Evolutionary conservation across 2,888 invertebrate species (phyloP).

Genomic region (Dione juno): DNA sequence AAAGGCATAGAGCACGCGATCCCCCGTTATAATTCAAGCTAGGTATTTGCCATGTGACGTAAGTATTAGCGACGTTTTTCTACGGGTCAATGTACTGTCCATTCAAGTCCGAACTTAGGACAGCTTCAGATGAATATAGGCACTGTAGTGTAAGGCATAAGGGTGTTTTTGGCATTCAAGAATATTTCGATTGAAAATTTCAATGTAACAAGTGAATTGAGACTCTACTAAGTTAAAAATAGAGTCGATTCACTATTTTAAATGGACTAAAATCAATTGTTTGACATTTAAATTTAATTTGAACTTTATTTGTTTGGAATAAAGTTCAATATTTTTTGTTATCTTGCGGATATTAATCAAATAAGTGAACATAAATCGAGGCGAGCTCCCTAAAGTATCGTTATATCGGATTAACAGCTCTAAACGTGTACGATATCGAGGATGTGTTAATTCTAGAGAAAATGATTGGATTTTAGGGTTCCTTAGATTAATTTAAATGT

Average conservation of each 20-base stretch:
- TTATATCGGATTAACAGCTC: conserved; percentile 67
- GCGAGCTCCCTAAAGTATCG: conserved; percentile 59
- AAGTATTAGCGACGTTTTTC: conserved; percentile 49
- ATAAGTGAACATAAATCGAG: conserved; percentile 62
- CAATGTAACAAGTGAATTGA: background rate
- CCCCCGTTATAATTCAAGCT: conserved; percentile 33
- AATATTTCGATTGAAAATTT: conserved; percentile 16
- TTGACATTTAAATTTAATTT: background rate
- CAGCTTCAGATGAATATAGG: conserved; percentile 4
- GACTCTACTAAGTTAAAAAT: background rate
- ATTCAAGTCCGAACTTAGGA: conserved; percentile 41
- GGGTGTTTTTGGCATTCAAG: conserved; percentile 20
- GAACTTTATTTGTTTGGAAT: background rate
- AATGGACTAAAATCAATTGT: background rate
- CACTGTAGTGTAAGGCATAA: conserved; percentile 21
- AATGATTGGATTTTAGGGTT: conserved; percentile 51
- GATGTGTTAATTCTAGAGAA: conserved; percentile 65
- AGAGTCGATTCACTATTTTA: conserved; percentile 20
- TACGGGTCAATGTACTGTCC: conserved; percentile 48
- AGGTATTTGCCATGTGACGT: conserved; percentile 44
- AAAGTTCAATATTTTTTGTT: conserved; percentile 25
- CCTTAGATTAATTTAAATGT: conserved; percentile 35
- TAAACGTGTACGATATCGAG: conserved; percentile 59
- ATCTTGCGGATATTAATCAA: conserved; percentile 57
- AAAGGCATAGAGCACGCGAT: conserved; percentile 24